Evolutionary conservation across 2,113 vertebrate genomes (phyloP), one percentile per base, ranked within the genome.

Genomic region (Leptodactylus fuscus): DNA sequence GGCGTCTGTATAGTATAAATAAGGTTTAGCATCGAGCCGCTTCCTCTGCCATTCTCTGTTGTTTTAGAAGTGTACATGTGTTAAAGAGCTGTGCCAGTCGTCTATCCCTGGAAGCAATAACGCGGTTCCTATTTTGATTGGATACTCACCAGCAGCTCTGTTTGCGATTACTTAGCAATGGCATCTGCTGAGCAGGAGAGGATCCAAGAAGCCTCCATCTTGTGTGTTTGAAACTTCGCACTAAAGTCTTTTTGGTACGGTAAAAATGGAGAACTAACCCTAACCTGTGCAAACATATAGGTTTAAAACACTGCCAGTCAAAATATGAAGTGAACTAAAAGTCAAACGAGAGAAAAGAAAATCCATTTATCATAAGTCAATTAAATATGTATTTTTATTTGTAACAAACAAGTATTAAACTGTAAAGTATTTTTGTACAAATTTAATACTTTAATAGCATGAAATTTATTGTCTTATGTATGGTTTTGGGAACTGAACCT

Each of bases 391-490:
- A 98, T 99, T 99, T 98, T 99, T 98, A 96, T 98, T 99, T 98
- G 94, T 95, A 97, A 95, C 95, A 96, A 96, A 97, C 95, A 95
- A 96, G 97, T 96, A 99, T 97, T 96, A 95, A 97, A 96, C 96
- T 97, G 97, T 97, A 99, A 99, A 99, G 97, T 99, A 99, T 99
- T 99, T 99, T 99, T 99, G 97, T 99, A 99, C 97, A 98, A 99
- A 99, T 99, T 99, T 98, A 98, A 97, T 99, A 99, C 97, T 99
- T 99, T 99, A 98, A 97, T 98, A 99, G 98, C 98, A 99, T 99
- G 98, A 94, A 95, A 97, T 98, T 97, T 97, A 97, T 98, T 93
- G 93, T 99, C 96, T 80, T 94, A 94, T 97, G 96, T 98, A 95
- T 95, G 94, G 91, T 96, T 94, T 94, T 95, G 94, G 95, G 91